Evolutionary conservation across 2,888 invertebrate species (phyloP).

Genomic region (Automeris io): DNA sequence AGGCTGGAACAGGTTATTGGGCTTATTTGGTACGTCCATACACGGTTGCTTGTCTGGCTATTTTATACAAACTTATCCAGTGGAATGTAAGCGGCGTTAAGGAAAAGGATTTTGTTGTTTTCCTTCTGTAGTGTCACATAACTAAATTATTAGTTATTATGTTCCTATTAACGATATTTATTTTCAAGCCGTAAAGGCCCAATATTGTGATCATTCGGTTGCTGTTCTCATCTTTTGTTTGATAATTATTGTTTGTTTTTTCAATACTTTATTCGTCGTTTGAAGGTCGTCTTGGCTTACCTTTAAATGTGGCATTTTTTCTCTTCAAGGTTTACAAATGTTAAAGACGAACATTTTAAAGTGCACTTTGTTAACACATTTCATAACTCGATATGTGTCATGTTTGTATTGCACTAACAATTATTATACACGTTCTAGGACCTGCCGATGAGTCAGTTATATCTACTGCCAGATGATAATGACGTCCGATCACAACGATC

Average conservation of each 20-base stretch:
- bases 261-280: too few species aligned
- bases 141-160: too few species aligned
- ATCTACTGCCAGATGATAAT: slow-evolving; percentile 54
- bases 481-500: slow-evolving; percentile 38
- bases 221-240: too few species aligned
- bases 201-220: too few species aligned
- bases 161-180: too few species aligned
- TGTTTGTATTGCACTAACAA: slow-evolving; percentile 38
- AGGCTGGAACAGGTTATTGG: slow-evolving; percentile 46
- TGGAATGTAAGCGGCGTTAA: slow-evolving; percentile 30
- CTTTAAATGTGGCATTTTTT: slow-evolving; percentile 22
- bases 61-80: slow-evolving; percentile 19
- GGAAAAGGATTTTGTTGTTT: slow-evolving; percentile 36
- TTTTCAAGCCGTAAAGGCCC: too few species aligned
- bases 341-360: slow-evolving; percentile 24
- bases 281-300: slow-evolving; percentile 9
- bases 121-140: slow-evolving; percentile 30
- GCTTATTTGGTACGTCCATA: slow-evolving; percentile 60
- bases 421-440: slow-evolving; percentile 60
- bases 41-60: slow-evolving; percentile 22
- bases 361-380: slow-evolving; percentile 49
- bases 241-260: not conserved
- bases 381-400: slow-evolving; percentile 55
- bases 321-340: slow-evolving; percentile 21
- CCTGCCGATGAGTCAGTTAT: slow-evolving; percentile 58